Evolutionary conservation across 2,888 invertebrate species (phyloP), one percentile per base, ranked within the genome.

Genomic region (Cremastinae sp.): DNA sequence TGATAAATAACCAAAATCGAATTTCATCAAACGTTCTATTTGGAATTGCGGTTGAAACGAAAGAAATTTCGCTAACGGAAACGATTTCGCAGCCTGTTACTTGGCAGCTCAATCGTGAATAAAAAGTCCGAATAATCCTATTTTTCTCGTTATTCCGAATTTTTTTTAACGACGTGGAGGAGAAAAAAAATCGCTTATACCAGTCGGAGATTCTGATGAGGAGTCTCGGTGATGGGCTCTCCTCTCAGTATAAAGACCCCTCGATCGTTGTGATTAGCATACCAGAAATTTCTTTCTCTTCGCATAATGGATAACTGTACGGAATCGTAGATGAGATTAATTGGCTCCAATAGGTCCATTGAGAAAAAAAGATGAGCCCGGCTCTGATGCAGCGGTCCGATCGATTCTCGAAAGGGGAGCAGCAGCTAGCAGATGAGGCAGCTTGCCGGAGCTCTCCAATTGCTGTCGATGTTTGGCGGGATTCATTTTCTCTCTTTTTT

Each of bases 161-260:
- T 61, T 34, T n/a, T 74, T 79, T 73, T 66, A 59, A 78, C 70
- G 79, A 80, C 79, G 59, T 77, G 78, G 81, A 78, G 79, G 80
- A 81, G 83, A 83, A 75, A 80, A 69, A 66, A 78, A 81, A 84
- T 82, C 66, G 53, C n/a, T n/a, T n/a, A n/a, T n/a, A n/a, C n/a
- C n/a, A n/a, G n/a, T n/a, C n/a, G n/a, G n/a, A n/a, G n/a, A n/a
- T n/a, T n/a, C n/a, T n/a, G n/a, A n/a, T n/a, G n/a, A n/a, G n/a
- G n/a, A n/a, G n/a, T n/a, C n/a, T n/a, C n/a, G n/a, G n/a, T n/a
- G n/a, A n/a, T n/a, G n/a, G n/a, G n/a, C n/a, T n/a, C n/a, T n/a
- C n/a, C n/a, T n/a, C n/a, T n/a, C n/a, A n/a, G 36, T 61, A 16
- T 10, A 58, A 74, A 22, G 74, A 45, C 36, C 28, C 34, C 45